Percentiles rank a stretch among this genome's conserved stretches.
These are phyloP conservation scores for Parazoanthus atlanticus DNA, from an alignment of 92 coral and sea anemone species.

Conservation along the genomic window DNA sequence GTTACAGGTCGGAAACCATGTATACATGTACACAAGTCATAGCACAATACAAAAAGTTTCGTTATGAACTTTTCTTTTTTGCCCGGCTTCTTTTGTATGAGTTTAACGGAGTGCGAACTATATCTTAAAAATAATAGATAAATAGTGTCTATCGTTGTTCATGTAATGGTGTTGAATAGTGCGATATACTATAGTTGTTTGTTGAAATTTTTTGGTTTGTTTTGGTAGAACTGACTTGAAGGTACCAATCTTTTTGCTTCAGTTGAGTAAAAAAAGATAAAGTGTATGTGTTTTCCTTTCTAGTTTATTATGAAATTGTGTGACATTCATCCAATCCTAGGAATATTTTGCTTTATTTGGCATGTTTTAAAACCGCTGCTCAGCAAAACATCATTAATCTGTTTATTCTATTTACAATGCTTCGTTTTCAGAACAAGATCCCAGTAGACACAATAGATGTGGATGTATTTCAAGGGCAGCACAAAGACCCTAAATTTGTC, in stretches of 20 bases:
- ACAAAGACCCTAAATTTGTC: conserved; percentile 66
- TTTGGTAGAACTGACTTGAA: background rate
- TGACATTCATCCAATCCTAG: background rate
- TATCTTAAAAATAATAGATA: too few relatives aligned
- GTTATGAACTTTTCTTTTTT: too few relatives aligned
- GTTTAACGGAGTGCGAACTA: background rate
- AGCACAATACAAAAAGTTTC: too few relatives aligned
- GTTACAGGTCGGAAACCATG: too few relatives aligned
- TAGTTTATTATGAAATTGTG: background rate
- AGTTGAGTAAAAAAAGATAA: background rate
- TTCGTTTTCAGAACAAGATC: conserved; percentile 69
- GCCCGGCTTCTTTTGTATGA: background rate
- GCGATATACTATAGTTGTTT: too few relatives aligned
- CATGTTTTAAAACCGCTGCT: background rate
- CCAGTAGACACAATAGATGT: conserved; percentile 81
- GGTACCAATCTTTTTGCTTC: too few relatives aligned
- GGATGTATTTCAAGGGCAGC: conserved; percentile 77
- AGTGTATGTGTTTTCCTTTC: background rate
- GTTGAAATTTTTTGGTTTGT: background rate
- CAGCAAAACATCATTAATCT: background rate
- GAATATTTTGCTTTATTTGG: too few relatives aligned
- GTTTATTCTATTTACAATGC: background rate
- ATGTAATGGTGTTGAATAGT: too few relatives aligned
- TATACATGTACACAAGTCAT: too few relatives aligned
- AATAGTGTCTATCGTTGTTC: background rate